Percentiles rank a stretch among this genome's conserved stretches.
These are phyloP conservation scores for Temnopleurus reevesii DNA, from an alignment of 53 echinoderm and acorn worm genomes.

Conservation along the genomic window DNA sequence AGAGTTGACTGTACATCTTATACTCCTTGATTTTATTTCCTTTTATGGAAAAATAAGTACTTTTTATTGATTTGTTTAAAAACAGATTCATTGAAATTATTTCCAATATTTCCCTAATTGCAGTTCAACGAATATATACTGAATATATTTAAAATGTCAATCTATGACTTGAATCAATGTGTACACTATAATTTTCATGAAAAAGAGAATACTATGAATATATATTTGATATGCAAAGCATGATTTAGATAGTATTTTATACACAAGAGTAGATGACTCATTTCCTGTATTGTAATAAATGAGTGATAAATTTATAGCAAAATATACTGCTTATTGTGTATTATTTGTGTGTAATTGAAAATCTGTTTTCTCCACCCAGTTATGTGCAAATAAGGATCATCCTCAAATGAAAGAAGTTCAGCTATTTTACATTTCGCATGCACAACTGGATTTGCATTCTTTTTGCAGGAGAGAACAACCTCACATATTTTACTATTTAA, in stretches of 20 bases:
- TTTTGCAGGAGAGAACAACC: no score
- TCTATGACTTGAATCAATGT: not conserved
- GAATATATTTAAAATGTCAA: slow-evolving; percentile 17
- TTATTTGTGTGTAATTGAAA: not conserved
- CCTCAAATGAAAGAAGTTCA: no score
- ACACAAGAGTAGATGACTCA: slow-evolving; percentile 15
- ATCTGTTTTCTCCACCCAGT: not conserved
- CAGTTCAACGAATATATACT: not conserved
- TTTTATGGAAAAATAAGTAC: no score
- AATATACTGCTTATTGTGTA: not conserved
- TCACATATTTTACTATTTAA: no score
- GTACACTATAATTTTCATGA: not conserved
- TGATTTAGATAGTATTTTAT: slow-evolving; percentile 26
- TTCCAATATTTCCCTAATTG: not conserved
- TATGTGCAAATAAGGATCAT: no score
- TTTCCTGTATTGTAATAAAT: slow-evolving; percentile 30
- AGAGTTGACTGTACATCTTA: no score
- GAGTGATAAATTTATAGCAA: slow-evolving; percentile 34
- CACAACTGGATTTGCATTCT: no score
- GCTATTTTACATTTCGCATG: no score
- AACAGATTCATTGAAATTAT: not conserved
- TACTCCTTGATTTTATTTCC: no score
- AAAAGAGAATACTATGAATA: slow-evolving; percentile 3
- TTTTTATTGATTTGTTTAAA: not conserved
- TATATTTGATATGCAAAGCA: slow-evolving; percentile 48